A percentile compares a stretch with the other conserved stretches of the same genome.
These are phyloP conservation scores for Epizoanthus fatuus DNA, from an alignment of 92 coral and sea anemone genomes.

Conservation along the genomic window DNA sequence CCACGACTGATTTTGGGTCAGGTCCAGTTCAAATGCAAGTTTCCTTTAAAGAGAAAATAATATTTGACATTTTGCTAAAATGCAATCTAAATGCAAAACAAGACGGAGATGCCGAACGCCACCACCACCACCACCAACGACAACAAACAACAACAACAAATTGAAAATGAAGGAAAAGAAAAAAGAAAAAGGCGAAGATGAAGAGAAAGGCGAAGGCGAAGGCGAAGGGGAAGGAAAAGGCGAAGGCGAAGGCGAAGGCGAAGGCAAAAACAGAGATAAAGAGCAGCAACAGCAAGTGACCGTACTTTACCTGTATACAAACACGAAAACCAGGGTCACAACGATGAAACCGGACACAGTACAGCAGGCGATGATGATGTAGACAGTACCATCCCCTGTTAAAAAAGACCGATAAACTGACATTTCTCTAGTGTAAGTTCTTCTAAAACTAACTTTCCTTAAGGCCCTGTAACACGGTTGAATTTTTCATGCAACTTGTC, in stretches of 20 bases:
- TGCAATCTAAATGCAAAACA: not conserved
- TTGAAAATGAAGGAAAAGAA: not conserved
- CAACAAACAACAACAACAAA: not conserved
- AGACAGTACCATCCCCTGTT: constrained; percentile 65
- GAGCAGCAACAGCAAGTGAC: not conserved
- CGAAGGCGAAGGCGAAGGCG: not conserved
- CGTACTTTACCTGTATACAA: constrained; percentile 79
- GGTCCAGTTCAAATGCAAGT: constrained; percentile 86
- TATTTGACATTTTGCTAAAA: not conserved
- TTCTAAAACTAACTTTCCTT: no score
- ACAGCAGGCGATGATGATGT: constrained; percentile 88
- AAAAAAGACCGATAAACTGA: not conserved
- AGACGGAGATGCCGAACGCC: not conserved
- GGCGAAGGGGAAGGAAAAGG: no score
- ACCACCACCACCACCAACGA: not conserved
- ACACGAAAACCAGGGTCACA: constrained; percentile 82
- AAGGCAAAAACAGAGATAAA: not conserved
- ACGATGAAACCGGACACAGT: constrained; percentile 80
- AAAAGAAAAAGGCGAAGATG: not conserved
- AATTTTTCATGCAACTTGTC: no score
- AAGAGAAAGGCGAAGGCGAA: not conserved
- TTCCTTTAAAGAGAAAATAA: constrained; percentile 56
- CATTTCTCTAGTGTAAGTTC: no score
- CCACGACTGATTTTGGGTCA: constrained; percentile 90
- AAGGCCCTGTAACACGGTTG: no score